Conservation (phyloP, 2,797 vertebrate genomes). For the Dendrocincla fuliginosa region DNA sequence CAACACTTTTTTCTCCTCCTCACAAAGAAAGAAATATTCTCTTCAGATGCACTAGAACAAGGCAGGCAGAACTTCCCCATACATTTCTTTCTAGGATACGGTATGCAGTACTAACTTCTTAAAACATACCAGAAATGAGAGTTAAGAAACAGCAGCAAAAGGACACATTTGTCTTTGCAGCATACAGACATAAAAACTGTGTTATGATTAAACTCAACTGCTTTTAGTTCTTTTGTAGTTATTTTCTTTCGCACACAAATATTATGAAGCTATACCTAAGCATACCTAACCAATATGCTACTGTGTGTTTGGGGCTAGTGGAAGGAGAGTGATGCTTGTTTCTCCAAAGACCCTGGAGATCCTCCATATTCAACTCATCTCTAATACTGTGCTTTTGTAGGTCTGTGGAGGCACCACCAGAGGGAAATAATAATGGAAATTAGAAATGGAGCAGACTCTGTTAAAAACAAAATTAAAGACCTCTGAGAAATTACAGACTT, state of each 20-base stretch:
- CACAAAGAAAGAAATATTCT: not conserved
- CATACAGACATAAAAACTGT: not conserved
- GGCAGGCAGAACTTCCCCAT: not conserved
- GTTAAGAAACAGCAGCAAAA: not conserved
- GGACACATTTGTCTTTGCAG: not conserved
- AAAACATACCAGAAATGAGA: not conserved
- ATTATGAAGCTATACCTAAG: not conserved
- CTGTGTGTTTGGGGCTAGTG: not conserved
- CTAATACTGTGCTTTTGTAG: not conserved
- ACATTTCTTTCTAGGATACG: not conserved
- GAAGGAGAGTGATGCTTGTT: not conserved
- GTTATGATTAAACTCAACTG: not conserved
- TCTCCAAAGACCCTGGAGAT: not conserved
- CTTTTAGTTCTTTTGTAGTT: not conserved
- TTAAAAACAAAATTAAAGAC: constrained; percentile 52
- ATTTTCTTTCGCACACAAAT: not conserved
- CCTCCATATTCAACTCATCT: not conserved
- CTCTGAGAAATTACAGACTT: constrained; percentile 16
- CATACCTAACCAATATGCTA: not conserved
- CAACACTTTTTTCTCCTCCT: not conserved
- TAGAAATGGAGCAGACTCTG: constrained; percentile 7
- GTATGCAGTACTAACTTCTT: accelerated
- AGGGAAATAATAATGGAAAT: constrained; percentile 34
- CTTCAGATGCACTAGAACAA: not conserved
- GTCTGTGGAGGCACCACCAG: not conserved